Base-by-base conservation (phyloP, 2,797 vertebrate genomes). In the Centroberyx gerrardi region DNA sequence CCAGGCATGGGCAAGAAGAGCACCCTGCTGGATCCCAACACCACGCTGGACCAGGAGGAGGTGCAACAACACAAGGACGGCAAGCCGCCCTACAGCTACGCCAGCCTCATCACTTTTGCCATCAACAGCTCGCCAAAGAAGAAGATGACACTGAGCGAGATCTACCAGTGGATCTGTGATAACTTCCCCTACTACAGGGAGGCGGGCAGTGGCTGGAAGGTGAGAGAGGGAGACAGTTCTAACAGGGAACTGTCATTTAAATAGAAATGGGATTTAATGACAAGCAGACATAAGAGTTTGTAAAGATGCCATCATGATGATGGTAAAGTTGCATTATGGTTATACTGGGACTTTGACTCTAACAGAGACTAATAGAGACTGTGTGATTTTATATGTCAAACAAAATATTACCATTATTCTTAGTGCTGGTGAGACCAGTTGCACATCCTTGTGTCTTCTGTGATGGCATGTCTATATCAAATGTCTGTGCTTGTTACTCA, bases 91-190 rank as follows among this genome's bases (percentile, higher is more conserved):
- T 97, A 97, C 88, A 98, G 97, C 93, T 98, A 98, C 31, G 97
- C 97, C 94, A 97, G 96, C 91, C 96, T 98, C 87, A 98, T 97
- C 88, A 98, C 97, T 2, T 98, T 97, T 55, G 97, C 97, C 84
- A 98, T 98, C 94, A 98, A 97, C 93, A 97, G 96, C 94, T 97
- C 97, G 80, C 95, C 96, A 93, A 97, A 97, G 95, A 98, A 97
- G 95, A 97, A 97, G 93, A 98, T 98, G 97, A 98, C 97, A 74
- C 94, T 98, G 91, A 98, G 97, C 73, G 97, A 98, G 93, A 98
- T 98, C 94, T 98, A 98, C 90, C 97, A 98, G 93, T 98, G 97
- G 97, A 98, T 98, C 94, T 97, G 97, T 94, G 97, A 98, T 93
- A 98, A 98, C 92, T 98, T 98, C 79, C 97, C 97, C 7, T 98